Percentiles rank a stretch among this genome's conserved stretches.
Evolutionary conservation across 2,888 invertebrate species (phyloP).

Genomic region (Pseudanteris insignis): DNA sequence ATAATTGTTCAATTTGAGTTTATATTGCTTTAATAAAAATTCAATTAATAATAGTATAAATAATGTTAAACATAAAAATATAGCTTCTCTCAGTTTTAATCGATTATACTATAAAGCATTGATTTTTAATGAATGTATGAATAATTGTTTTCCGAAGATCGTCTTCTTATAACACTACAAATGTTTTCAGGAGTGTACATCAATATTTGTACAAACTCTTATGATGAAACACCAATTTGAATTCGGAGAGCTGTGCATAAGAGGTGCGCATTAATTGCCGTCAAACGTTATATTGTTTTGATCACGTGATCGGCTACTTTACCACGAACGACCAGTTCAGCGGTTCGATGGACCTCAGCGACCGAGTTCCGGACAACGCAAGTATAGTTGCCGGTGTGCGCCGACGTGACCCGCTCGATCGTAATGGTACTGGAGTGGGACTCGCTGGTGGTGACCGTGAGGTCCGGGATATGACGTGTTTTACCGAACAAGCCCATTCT

Average conservation of each 20-base stretch:
- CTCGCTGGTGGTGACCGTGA: slow-evolving; percentile 69
- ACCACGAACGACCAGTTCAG: slow-evolving; percentile 68
- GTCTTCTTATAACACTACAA: too few relatives aligned
- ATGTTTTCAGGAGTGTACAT: too few relatives aligned
- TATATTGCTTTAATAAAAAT: too few relatives aligned
- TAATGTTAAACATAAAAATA: too few relatives aligned
- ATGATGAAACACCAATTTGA: too few relatives aligned
- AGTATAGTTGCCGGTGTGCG: slow-evolving; percentile 91
- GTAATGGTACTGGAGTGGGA: slow-evolving; percentile 87
- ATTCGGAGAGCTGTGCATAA: slow-evolving; percentile 2
- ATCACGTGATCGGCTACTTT: slow-evolving; percentile 51
- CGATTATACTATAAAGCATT: too few relatives aligned
- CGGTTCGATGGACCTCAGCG: slow-evolving; percentile 68
- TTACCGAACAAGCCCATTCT: slow-evolving; percentile 48
- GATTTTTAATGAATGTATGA: too few relatives aligned
- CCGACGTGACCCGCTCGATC: slow-evolving; percentile 85
- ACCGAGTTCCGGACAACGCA: slow-evolving; percentile 90
- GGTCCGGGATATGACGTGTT: slow-evolving; percentile 51
- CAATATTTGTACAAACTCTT: too few relatives aligned
- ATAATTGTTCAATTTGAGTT: too few relatives aligned
- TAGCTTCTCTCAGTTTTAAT: too few relatives aligned
- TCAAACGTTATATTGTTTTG: slow-evolving; percentile 6
- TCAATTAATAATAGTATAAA: too few relatives aligned
- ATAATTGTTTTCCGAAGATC: too few relatives aligned
- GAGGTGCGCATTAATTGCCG: slow-evolving; percentile 35